Conservation (phyloP, 2,113 vertebrate genomes). For the Sphaerodactylus townsendi region DNA sequence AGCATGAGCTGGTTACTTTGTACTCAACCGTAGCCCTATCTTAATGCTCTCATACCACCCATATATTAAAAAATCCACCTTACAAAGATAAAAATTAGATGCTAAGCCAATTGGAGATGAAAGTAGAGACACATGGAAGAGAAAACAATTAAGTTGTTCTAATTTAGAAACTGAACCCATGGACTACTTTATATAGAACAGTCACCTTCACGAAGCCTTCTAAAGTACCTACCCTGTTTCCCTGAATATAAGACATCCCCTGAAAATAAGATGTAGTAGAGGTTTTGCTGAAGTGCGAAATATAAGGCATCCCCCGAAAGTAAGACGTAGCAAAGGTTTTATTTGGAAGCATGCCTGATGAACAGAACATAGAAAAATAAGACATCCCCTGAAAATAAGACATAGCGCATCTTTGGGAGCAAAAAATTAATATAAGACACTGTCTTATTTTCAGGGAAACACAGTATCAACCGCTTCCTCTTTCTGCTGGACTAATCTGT, state of each 20-base stretch:
- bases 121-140: constrained; percentile 14
- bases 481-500: constrained; percentile 33
- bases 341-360: too few relatives aligned
- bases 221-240: too few relatives aligned
- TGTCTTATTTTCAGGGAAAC: too few relatives aligned
- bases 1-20: constrained; percentile 48
- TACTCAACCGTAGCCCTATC: constrained; percentile 49
- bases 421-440: too few relatives aligned
- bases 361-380: too few relatives aligned
- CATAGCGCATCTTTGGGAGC: too few relatives aligned
- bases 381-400: too few relatives aligned
- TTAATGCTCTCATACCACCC: constrained; percentile 34
- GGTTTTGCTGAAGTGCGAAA: too few relatives aligned
- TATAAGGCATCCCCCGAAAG: too few relatives aligned
- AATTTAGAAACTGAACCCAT: constrained; percentile 34
- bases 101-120: constrained; percentile 3
- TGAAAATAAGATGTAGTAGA: too few relatives aligned
- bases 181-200: constrained; percentile 17
- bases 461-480: constrained; percentile 19
- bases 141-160: constrained; percentile 43
- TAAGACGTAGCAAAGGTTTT: too few relatives aligned
- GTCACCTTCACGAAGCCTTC: background rate
- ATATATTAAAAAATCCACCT: constrained; percentile 21
- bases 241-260: too few relatives aligned
- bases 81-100: background rate